Percentiles rank a stretch among this genome's conserved stretches.
Evolutionary conservation across 1,140 invertebrate species (phyloP).

Genomic region (Penaeus japonicus): DNA sequence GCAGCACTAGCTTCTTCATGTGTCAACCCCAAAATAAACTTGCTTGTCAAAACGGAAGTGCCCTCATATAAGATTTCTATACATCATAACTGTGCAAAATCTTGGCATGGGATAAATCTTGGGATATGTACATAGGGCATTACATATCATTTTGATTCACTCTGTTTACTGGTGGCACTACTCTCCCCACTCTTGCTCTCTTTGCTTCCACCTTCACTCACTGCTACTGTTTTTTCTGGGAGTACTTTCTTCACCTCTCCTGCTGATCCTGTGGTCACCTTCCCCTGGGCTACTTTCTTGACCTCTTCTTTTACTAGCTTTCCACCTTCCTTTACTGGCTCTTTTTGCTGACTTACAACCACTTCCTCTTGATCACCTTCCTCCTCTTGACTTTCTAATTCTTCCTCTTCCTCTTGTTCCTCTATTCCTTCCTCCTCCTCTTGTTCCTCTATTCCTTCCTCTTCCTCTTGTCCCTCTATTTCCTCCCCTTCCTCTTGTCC

Average conservation of each 20-base stretch:
- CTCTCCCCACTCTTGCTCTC: not conserved
- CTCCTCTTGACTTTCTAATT: not conserved
- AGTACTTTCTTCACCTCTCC: not conserved
- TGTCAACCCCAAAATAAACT: too few relatives aligned
- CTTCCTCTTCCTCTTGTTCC: not conserved
- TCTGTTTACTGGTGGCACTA: not conserved
- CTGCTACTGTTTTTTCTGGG: not conserved
- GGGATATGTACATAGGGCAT: too few relatives aligned
- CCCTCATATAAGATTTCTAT: too few relatives aligned
- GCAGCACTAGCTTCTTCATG: too few relatives aligned
- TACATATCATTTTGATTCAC: too few relatives aligned
- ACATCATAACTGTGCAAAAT: too few relatives aligned
- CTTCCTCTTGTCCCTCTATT: slow-evolving; percentile 18
- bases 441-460: not conserved
- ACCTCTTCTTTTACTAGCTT: not conserved
- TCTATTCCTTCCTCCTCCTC: not conserved
- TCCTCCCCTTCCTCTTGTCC: slow-evolving; percentile 38
- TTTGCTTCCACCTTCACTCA: not conserved
- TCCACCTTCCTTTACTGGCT: too few relatives aligned
- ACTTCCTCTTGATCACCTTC: not conserved
- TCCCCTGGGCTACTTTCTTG: not conserved
- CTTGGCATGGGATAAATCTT: too few relatives aligned
- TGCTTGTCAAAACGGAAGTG: too few relatives aligned
- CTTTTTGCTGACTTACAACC: not conserved
- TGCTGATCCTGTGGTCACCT: not conserved